Conservation (phyloP, 2,113 vertebrate genomes). For the Phylloscopus whistleri region DNA sequence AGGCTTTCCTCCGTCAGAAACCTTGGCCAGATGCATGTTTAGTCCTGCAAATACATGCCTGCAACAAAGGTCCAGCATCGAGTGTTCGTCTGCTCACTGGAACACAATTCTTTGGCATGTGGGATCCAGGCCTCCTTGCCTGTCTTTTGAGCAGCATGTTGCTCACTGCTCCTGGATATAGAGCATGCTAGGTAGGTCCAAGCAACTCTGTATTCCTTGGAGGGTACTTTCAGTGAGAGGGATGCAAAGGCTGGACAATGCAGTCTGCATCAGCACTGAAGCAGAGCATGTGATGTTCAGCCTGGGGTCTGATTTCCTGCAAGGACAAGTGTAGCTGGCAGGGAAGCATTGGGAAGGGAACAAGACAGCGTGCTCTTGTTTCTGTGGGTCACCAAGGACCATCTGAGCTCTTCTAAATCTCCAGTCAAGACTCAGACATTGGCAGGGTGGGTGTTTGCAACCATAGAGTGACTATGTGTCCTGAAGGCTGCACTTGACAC, state of each 20-base stretch:
- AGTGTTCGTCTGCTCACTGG: rapidly evolving
- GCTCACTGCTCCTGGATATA: background rate
- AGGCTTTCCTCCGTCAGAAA: background rate
- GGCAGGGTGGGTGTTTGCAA: rapidly evolving
- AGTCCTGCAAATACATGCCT: background rate
- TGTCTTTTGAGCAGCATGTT: background rate
- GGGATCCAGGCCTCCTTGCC: background rate
- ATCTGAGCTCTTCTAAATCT: background rate
- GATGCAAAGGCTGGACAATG: background rate
- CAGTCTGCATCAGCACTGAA: background rate
- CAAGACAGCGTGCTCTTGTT: background rate
- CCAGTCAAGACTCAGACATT: background rate
- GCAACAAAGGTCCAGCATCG: background rate
- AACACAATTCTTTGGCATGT: background rate
- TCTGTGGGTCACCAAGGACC: background rate
- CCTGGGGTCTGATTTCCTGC: background rate
- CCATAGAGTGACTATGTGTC: background rate
- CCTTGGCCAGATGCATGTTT: background rate
- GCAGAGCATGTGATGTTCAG: background rate
- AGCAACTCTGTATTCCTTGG: background rate
- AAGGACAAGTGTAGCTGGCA: background rate
- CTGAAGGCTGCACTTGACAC: background rate
- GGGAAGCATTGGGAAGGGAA: background rate
- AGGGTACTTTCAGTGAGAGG: background rate
- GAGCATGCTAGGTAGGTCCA: background rate